These are phyloP conservation scores for Australoheros scitulus DNA, from an alignment of 2,113 vertebrate genomes.

Conservation along the genomic window DNA sequence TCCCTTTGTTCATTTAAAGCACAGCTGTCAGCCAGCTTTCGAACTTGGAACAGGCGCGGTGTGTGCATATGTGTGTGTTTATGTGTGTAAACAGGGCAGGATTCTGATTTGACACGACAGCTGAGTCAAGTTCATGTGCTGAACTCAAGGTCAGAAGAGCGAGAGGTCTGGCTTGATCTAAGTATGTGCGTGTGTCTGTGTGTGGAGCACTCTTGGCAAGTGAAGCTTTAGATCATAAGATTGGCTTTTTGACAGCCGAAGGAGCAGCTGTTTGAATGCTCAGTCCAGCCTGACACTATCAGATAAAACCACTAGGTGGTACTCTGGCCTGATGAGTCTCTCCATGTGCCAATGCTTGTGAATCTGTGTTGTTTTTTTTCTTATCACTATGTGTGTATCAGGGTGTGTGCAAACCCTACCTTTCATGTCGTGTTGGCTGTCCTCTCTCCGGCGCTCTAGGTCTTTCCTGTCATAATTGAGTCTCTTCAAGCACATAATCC, in stretches of 20 bases:
- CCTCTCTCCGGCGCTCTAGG: conserved; percentile 90
- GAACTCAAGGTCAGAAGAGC: conserved; percentile 77
- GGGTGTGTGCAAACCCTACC: conserved; percentile 72
- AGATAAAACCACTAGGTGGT: conserved; percentile 54
- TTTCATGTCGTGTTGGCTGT: conserved; percentile 93
- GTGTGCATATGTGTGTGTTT: conserved; percentile 47
- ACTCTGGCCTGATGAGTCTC: conserved; percentile 21
- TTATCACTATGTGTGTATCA: background rate
- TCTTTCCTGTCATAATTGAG: conserved; percentile 98
- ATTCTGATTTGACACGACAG: conserved; percentile 73
- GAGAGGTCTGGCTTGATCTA: conserved; percentile 41
- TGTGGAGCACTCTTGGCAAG: conserved; percentile 54
- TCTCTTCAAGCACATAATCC: conserved; percentile 98
- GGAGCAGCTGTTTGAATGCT: conserved; percentile 59
- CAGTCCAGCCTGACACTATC: conserved; percentile 30
- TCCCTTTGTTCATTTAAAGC: conserved; percentile 77
- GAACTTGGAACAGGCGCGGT: conserved; percentile 71
- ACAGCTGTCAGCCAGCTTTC: conserved; percentile 77
- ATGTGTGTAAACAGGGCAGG: conserved; percentile 52
- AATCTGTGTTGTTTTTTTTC: background rate
- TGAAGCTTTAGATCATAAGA: conserved; percentile 57
- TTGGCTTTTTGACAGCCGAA: conserved; percentile 46
- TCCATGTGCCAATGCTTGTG: background rate
- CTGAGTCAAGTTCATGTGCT: conserved; percentile 79
- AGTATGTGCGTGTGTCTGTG: conserved; percentile 31